Evolutionary conservation across 2,797 vertebrate genomes (phyloP).

Genomic region (Sebastes wilsoni): DNA sequence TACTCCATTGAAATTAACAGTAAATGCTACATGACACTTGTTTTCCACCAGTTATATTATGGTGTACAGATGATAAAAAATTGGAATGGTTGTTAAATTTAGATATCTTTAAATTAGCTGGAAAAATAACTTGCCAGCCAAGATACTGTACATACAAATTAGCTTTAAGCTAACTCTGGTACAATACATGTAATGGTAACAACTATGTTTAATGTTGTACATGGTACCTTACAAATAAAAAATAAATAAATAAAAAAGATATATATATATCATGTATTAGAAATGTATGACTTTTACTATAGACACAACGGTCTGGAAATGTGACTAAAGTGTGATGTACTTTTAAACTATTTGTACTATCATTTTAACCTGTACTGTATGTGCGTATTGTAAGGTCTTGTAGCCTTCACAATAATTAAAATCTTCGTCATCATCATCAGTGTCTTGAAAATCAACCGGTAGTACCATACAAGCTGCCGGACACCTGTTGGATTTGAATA

Average conservation of each 20-base stretch:
- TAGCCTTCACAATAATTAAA: background rate
- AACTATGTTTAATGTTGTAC: background rate
- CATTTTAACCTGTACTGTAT: background rate
- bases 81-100: background rate
- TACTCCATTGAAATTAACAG: background rate
- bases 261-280: background rate
- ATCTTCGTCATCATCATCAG: background rate
- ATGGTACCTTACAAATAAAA: background rate
- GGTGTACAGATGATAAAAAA: background rate
- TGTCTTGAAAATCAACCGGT: background rate
- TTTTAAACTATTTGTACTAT: background rate
- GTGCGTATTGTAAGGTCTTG: background rate
- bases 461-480: background rate
- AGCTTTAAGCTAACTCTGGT: background rate
- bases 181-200: background rate
- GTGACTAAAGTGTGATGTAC: background rate
- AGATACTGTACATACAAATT: background rate
- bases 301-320: background rate
- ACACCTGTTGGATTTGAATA: conserved; percentile 19
- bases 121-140: background rate
- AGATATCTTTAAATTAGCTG: background rate
- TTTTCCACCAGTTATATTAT: background rate
- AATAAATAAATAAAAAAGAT: background rate
- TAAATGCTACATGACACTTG: background rate
- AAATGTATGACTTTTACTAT: background rate